A percentile compares a stretch with the other conserved stretches of the same genome.
Evolutionary conservation across 2,113 vertebrate genomes (phyloP).

Genomic region (Nothobranchius kuhntae): DNA sequence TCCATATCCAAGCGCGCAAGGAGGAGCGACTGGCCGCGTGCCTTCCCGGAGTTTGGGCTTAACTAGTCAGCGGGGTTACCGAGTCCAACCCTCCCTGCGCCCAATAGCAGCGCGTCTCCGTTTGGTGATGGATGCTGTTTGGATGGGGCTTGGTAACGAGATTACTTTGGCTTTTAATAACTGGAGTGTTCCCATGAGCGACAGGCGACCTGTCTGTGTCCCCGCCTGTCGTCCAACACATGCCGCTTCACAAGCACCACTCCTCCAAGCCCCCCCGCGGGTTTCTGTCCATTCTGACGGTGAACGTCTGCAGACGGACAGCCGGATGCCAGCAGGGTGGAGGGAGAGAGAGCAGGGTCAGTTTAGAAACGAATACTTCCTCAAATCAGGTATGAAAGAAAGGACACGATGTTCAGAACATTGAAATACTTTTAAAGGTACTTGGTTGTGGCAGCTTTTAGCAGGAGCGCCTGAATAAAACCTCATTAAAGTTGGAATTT

Average conservation of each 20-base stretch:
- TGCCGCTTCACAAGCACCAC: neutral
- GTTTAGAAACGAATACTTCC: neutral
- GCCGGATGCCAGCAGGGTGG: neutral
- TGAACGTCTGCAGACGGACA: neutral
- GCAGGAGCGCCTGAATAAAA: neutral
- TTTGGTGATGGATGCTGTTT: conserved; percentile 8
- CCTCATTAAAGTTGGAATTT: too few relatives aligned
- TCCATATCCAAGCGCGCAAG: conserved; percentile 69
- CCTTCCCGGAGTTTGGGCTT: conserved; percentile 22
- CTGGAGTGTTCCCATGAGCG: conserved; percentile 9
- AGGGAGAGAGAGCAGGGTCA: neutral
- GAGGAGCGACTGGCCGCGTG: conserved; percentile 38
- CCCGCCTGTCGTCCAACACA: conserved; percentile 8
- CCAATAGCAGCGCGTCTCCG: conserved; percentile 56
- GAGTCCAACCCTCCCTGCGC: conserved; percentile 52
- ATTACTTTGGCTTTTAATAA: conserved; percentile 31
- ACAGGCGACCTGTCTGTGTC: conserved; percentile 14
- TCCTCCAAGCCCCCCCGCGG: neutral
- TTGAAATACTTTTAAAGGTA: neutral
- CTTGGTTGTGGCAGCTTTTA: neutral
- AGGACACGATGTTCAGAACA: neutral
- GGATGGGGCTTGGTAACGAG: conserved; percentile 11
- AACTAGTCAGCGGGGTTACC: conserved; percentile 35
- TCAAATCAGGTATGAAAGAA: neutral
- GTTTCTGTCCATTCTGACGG: conserved; percentile 5